A percentile compares a stretch with the other conserved stretches of the same genome.
These are phyloP conservation scores for Forbesichthys agassizii DNA, from an alignment of 2,113 vertebrate genomes.

Conservation along the genomic window DNA sequence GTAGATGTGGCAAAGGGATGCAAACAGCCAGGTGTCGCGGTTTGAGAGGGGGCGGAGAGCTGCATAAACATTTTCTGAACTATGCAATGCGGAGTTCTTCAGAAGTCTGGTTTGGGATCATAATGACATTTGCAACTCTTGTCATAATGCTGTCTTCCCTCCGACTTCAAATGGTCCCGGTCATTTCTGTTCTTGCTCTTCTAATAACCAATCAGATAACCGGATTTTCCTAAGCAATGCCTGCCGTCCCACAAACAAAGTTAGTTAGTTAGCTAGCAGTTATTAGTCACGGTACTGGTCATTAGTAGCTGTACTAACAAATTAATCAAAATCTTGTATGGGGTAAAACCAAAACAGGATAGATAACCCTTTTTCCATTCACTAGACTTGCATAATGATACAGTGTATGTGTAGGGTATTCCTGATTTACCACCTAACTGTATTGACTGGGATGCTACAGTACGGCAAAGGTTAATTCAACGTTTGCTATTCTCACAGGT, in stretches of 20 bases:
- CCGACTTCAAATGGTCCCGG: conserved; percentile 65
- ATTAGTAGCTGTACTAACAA: too few relatives aligned
- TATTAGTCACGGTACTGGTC: too few relatives aligned
- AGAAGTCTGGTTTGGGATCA: conserved; percentile 19
- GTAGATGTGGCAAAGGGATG: conserved; percentile 55
- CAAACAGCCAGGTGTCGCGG: conserved; percentile 55
- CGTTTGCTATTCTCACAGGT: too few relatives aligned
- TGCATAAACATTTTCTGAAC: conserved; percentile 17
- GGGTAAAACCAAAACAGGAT: too few relatives aligned
- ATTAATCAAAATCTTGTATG: too few relatives aligned
- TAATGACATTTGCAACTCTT: conserved; percentile 25
- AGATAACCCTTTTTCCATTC: too few relatives aligned
- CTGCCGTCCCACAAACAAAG: conserved; percentile 6
- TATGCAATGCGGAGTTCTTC: background rate
- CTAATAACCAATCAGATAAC: conserved; percentile 52
- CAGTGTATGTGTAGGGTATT: too few relatives aligned
- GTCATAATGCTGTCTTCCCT: conserved; percentile 70
- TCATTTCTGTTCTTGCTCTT: conserved; percentile 56
- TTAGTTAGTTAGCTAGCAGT: too few relatives aligned
- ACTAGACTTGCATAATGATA: too few relatives aligned
- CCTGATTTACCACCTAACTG: too few relatives aligned
- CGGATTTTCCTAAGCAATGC: background rate
- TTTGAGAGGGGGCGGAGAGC: conserved; percentile 40
- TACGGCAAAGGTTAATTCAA: too few relatives aligned
- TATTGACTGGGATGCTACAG: too few relatives aligned